Base-by-base conservation (phyloP, 2,113 vertebrate species). In the Chrysemys picta region DNA sequence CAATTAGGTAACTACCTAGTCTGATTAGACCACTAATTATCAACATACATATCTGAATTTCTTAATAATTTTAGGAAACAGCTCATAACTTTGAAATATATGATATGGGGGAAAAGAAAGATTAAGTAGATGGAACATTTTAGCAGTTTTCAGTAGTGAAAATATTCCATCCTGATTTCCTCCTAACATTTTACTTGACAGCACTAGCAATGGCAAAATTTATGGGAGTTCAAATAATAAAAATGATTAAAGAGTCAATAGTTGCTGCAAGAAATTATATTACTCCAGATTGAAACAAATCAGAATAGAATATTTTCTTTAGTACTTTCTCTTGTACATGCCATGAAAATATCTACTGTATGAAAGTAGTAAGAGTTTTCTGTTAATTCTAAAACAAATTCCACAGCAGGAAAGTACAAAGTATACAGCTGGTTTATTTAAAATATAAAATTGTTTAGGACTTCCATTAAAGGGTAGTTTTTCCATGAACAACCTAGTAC, bases 181-280 rank as follows among this genome's bases (percentile, higher is more conserved):
- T 92, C 52, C 47, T 1, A 85, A 89, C 35, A 81, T 72, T 17
- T 72, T 29, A 82, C 6, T 14, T 79, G 8, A 78, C 0, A 89
- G 42, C n/a, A 92, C 65, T 93, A 93, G 29, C 54, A 75, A 89
- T 78, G 54, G 5, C 57, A 91, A 81, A 11, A 3, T 87, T 84
- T 56, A 52, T 78, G 3, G 3, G 42, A 86, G 87, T 69, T 88
- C 42, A 92, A 91, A 86, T 0, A 3, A 3, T 85, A 49, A 4
- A 4, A 52, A 52, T 52, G 52, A 75, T 8, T 76, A 53, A 87
- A 82, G 25, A 75, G 24, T 29, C 85, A 84, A 10, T 53, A 10
- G 90, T 72, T 83, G 9, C 76, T 89, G 45, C 53, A 45, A 27
- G 76, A 80, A 88, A 38, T 78, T 80, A 13, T 35, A 38, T 4